Evolutionary conservation across 2,888 invertebrate species (phyloP).

Genomic region (Rhogogaster chlorosoma): DNA sequence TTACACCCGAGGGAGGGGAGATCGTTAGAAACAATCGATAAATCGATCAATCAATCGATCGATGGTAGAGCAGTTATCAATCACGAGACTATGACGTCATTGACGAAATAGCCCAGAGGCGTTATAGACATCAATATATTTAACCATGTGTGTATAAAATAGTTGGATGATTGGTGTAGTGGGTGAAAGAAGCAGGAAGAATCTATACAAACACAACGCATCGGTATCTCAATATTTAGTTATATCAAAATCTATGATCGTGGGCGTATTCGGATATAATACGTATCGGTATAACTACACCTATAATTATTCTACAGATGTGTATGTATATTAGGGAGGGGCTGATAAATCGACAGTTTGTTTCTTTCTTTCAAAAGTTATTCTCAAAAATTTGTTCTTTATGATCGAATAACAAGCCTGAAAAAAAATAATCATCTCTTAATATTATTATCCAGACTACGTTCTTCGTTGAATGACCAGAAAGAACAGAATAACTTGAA

Average conservation of each 20-base stretch:
- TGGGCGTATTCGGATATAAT: neutral
- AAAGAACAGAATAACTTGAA: no score
- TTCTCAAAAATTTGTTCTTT: no score
- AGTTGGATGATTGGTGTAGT: no score
- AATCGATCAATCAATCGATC: conserved; percentile 58
- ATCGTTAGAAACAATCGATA: conserved; percentile 66
- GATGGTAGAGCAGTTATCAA: conserved; percentile 38
- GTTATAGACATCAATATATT: neutral
- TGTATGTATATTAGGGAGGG: no score
- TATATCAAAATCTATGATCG: neutral
- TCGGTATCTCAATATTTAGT: neutral
- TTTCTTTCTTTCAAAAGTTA: no score
- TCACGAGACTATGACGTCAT: conserved; percentile 17
- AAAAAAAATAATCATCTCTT: no score
- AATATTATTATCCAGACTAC: no score
- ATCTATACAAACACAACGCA: no score
- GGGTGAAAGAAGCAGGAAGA: no score
- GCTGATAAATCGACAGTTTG: no score
- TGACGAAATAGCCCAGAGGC: neutral
- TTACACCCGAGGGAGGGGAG: conserved; percentile 29
- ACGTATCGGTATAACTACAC: neutral
- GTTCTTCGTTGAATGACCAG: no score
- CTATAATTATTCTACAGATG: neutral
- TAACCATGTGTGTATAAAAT: neutral
- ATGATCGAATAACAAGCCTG: no score